These are phyloP conservation scores for Grus americana DNA, from an alignment of 2,113 vertebrate genomes.

Conservation along the genomic window DNA sequence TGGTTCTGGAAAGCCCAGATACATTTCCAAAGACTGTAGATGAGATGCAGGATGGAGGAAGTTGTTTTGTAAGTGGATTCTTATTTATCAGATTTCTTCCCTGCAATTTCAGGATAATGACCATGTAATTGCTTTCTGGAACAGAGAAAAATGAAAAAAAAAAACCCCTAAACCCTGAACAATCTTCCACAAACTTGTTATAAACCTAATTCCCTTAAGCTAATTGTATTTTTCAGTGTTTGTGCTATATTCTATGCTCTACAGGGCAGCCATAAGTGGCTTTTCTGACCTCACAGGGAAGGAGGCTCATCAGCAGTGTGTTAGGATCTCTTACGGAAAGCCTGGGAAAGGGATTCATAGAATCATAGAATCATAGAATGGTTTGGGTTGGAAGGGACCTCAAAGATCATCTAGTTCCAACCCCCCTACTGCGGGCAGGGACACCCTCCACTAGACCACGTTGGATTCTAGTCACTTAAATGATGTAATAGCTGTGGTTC, in stretches of 20 bases:
- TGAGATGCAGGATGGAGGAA: background rate
- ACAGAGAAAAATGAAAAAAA: background rate
- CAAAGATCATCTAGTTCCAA: too few relatives aligned
- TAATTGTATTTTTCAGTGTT: background rate
- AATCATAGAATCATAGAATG: too few relatives aligned
- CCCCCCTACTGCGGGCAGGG: too few relatives aligned
- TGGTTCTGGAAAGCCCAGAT: background rate
- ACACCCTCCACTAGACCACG: too few relatives aligned
- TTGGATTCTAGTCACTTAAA: background rate
- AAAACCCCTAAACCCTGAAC: too few relatives aligned
- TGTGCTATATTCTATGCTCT: background rate
- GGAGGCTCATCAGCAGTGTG: background rate
- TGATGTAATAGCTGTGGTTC: background rate
- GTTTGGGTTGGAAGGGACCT: too few relatives aligned
- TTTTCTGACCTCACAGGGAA: background rate
- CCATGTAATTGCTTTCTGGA: background rate
- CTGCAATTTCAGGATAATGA: background rate
- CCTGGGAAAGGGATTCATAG: background rate
- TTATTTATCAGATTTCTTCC: background rate
- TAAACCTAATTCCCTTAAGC: background rate
- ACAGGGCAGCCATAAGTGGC: background rate
- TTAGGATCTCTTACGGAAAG: background rate
- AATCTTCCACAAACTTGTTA: background rate
- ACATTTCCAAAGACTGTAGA: background rate
- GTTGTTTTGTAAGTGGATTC: background rate